Conservation (phyloP, 1,140 invertebrate genomes). For the Copidosoma floridanum region DNA sequence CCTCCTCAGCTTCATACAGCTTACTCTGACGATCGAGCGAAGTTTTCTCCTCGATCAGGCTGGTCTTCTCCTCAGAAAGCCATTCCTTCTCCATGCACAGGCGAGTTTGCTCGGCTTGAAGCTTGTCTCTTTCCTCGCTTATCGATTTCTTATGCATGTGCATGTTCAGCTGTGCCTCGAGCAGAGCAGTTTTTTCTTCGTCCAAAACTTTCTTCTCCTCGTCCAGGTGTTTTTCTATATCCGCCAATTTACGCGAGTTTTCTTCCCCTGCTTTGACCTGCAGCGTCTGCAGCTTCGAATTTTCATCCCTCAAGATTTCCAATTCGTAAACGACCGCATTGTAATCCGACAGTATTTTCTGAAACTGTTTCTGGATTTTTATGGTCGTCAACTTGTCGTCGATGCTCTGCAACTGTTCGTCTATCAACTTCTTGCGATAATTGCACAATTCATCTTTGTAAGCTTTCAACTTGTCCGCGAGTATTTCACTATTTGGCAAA, state of each 20-base stretch:
- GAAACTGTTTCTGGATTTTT: conserved; percentile 38
- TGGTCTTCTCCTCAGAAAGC: conserved; percentile 30
- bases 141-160: conserved; percentile 22
- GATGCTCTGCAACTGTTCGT: conserved; percentile 34
- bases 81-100: conserved; percentile 19
- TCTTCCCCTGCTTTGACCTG: conserved; percentile 23
- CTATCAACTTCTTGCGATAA: conserved; percentile 28
- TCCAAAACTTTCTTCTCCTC: conserved; percentile 19
- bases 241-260: conserved; percentile 17
- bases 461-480: conserved; percentile 1
- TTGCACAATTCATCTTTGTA: conserved; percentile 25
- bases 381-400: conserved; percentile 36
- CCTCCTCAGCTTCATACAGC: conserved; percentile 36
- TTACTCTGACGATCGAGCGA: conserved; percentile 40
- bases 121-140: conserved; percentile 5
- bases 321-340: conserved; percentile 37
- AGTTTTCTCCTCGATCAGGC: conserved; percentile 36
- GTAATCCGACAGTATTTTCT: conserved; percentile 45
- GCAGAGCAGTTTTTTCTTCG: conserved; percentile 14
- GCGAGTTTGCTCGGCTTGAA: conserved; percentile 15
- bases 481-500: neutral
- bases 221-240: conserved; percentile 19
- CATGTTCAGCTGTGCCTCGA: conserved; percentile 7
- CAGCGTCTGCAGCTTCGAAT: conserved; percentile 30
- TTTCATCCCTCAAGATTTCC: conserved; percentile 37